Evolutionary conservation across 2,113 vertebrate species (phyloP).

Genomic region (Pandion haliaetus): DNA sequence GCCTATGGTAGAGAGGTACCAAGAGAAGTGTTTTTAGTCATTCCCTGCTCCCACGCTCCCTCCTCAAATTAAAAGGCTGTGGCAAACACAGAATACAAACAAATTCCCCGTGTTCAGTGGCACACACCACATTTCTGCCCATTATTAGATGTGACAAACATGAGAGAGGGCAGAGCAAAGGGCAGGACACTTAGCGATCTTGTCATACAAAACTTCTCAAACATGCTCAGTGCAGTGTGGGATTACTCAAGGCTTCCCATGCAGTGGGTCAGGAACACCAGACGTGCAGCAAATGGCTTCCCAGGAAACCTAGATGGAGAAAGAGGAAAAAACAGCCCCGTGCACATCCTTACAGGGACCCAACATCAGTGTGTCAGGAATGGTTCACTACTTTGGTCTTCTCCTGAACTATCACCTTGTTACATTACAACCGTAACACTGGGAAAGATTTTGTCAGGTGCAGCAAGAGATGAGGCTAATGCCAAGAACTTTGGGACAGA

Average conservation of each 20-base stretch:
- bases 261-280: neutral
- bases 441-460: neutral
- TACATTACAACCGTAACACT: neutral
- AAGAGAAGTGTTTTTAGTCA: neutral
- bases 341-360: neutral
- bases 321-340: neutral
- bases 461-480: neutral
- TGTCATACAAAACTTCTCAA: conserved; percentile 62
- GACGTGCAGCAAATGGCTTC: neutral
- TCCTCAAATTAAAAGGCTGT: conserved; percentile 59
- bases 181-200: conserved; percentile 37
- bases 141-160: conserved; percentile 69
- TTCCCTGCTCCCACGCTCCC: conserved; percentile 48
- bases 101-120: conserved; percentile 61
- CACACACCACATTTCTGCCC: conserved; percentile 51
- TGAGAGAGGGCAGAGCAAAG: conserved; percentile 65
- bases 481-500: neutral
- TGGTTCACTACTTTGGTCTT: neutral
- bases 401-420: neutral
- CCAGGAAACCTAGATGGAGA: neutral
- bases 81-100: conserved; percentile 30
- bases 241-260: conserved; percentile 42
- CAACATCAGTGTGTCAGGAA: neutral
- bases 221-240: conserved; percentile 43
- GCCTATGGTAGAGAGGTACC: neutral